Evolutionary conservation across 2,888 invertebrate genomes (phyloP), one percentile per base, ranked within the genome.

Genomic region (Drosophila nigricruria): DNA sequence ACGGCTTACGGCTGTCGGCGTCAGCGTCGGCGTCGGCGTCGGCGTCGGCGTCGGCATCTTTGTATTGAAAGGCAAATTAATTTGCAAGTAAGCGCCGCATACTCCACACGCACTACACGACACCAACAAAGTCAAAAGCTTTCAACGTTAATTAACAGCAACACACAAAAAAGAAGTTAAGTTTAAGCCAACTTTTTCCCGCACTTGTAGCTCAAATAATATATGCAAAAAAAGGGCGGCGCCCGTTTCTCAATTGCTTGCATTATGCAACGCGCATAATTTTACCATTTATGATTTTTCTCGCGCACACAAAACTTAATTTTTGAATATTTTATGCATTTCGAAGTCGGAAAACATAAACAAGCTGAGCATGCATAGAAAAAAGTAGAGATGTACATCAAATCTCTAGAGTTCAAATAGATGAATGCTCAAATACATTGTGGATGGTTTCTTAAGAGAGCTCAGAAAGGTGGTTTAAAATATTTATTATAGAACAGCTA

Each of bases 191-290:
- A 30, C 30, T 49, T 49, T 77, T 66, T 70, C 64, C 56, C 70
- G 59, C 49, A 68, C 60, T 77, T 68, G 38, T 20, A 30, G 38
- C 32, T 61, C 20, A 36, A 57, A 57, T 60, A 76, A 58, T 50
- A 60, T 52, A 75, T 69, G 61, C 74, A n/a, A 77, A 77, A 20
- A 30, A 73, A 70, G 71, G 82, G 73, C 79, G 67, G 45, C 66
- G 45, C 18, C 30, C 49, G 67, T 45, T 43, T 38, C 57, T 73
- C 70, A 73, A 81, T 79, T 66, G 57, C 59, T 49, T 82, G 66
- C 74, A 88, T 83, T 88, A 88, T 83, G 83, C 88, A 83, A 83
- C 56, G 70, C 62, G 68, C 79, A 70, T 67, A 72, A 71, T 67
- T 74, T 82, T 58, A 58, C 40, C 32, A 27, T 74, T 62, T 54